Base-by-base conservation (phyloP, 2,888 invertebrate genomes). In the Tipula vernalis region DNA sequence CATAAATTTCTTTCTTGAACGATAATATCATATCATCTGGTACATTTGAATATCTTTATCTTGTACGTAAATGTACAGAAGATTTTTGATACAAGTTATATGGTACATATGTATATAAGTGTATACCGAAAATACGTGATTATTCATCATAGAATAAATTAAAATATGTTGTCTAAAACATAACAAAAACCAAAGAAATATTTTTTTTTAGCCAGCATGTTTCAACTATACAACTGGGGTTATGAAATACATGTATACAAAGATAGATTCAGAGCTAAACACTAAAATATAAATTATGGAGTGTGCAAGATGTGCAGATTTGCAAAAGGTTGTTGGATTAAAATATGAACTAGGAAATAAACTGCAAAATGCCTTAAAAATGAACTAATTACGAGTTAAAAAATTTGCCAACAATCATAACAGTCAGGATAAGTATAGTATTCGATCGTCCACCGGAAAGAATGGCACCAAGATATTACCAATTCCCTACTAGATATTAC, bases 41-140 rank as follows among this genome's bases (percentile, higher is more conserved):
- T 71, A 71, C 71, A 71, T 71, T 71, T 71, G 71, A 71, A 71
- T 71, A 71, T 71, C 71, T 71, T 71, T 71, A 71, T 71, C 71
- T 10, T 71, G 71, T 71, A 71, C 10, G 28, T 71, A 71, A 28
- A 28, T 71, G 28, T 51, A 51, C 10, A 51, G 44, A 51, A 51
- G 51, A 51, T 51, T 51, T 51, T 39, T 39, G 39, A 39, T 39
- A 39, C 51, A 57, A 71, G 71, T 10, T 71, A 28, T 71, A 71
- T 28, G 10, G 28, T 28, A 71, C 71, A 71, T 57, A 57, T 15
- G 10, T 39, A 39, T 39, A 39, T 39, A 39, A 5, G 6, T 39
- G 0, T 39, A 39, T 28, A 28, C 28, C 28, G 10, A 71, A 15
- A 71, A 10, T 71, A 71, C 71, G 71, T 71, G 71, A 71, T 71